Evolutionary conservation across 1,140 invertebrate species (phyloP).

Genomic region (Thereuonema tuberculata): DNA sequence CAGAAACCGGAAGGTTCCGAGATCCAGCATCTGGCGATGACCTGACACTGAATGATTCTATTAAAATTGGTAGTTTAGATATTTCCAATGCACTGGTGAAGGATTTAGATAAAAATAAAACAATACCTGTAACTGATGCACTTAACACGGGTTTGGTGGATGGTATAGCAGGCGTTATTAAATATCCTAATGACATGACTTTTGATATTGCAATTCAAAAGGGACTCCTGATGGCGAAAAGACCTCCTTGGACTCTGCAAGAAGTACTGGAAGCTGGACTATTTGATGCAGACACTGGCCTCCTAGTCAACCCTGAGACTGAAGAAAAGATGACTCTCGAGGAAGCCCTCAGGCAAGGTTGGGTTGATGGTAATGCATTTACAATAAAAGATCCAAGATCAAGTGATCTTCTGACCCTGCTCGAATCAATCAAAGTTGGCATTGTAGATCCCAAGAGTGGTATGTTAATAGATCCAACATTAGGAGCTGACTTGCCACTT

Average conservation of each 20-base stretch:
- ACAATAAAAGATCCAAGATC: constrained; percentile 64
- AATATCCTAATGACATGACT: constrained; percentile 47
- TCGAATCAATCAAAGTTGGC: constrained; percentile 62
- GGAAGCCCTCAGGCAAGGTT: constrained; percentile 57
- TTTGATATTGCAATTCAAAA: constrained; percentile 61
- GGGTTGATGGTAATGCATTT: constrained; percentile 60
- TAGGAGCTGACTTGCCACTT: constrained; percentile 54
- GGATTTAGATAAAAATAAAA: constrained; percentile 50
- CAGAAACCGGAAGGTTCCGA: constrained; percentile 56
- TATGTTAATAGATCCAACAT: constrained; percentile 56
- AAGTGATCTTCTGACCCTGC: constrained; percentile 58
- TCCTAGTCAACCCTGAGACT: constrained; percentile 49
- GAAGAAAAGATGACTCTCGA: constrained; percentile 56
- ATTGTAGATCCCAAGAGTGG: constrained; percentile 68
- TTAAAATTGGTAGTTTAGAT: constrained; percentile 55
- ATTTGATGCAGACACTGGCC: constrained; percentile 60
- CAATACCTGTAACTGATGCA: constrained; percentile 51
- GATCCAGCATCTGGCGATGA: constrained; percentile 63
- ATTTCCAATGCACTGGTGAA: constrained; percentile 51
- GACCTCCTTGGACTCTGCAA: constrained; percentile 63
- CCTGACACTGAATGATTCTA: constrained; percentile 53
- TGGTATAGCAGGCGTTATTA: constrained; percentile 48
- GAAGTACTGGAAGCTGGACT: constrained; percentile 69
- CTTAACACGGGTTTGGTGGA: constrained; percentile 48
- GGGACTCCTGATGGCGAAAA: constrained; percentile 56